Evolutionary conservation across 1,140 invertebrate genomes (phyloP), one percentile per base, ranked within the genome.

Genomic region (fruit fly (Drosophila melanogaster)): DNA sequence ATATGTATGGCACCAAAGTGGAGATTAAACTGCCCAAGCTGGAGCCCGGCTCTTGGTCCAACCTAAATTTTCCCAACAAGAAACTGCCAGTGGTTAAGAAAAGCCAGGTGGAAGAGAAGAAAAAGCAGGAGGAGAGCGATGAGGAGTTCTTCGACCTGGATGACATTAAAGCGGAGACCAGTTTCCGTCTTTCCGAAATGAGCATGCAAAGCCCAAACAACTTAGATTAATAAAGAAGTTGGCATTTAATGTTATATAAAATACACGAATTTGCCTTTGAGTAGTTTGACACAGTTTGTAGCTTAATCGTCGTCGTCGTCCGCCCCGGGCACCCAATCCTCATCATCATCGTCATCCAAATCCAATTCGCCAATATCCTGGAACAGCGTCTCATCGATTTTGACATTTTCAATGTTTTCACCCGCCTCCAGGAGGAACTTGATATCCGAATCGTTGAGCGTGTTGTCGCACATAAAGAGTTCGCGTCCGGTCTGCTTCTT

Each of bases 361-460:
- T 98, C 97, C 35, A 98, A 93, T 92, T 98, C 97, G 77, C 98
- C 97, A 62, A 98, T 92, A 93, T 98, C 97, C 95, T 98, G 97
- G 92, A 98, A 98, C 6, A 99, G 92, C 47, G 97, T 97, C 93
- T 99, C 98, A 93, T 99, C 97, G 17, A 98, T 97, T 93, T 98
- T 97, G 2, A 98, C 97, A 71, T 95, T 94, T 93, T 97, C 97
- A 81, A 96, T 96, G 95, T 92, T 78, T 47, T 91, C 92, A 72
- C 93, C 94, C 96, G 97, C 97, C 94, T 97, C 97, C 92, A 98
- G 96, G 54, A 98, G 93, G 93, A 98, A 99, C 93, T 98, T 97
- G 15, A 99, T 94, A 94, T 99, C 98, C 41, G 98, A 99, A 90
- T 99, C 97, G 93, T 97, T 97, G 55, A 99, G 93, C 4, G 97